Evolutionary conservation across 1,140 invertebrate genomes (phyloP).

Genomic region (Trichonephila clavata): DNA sequence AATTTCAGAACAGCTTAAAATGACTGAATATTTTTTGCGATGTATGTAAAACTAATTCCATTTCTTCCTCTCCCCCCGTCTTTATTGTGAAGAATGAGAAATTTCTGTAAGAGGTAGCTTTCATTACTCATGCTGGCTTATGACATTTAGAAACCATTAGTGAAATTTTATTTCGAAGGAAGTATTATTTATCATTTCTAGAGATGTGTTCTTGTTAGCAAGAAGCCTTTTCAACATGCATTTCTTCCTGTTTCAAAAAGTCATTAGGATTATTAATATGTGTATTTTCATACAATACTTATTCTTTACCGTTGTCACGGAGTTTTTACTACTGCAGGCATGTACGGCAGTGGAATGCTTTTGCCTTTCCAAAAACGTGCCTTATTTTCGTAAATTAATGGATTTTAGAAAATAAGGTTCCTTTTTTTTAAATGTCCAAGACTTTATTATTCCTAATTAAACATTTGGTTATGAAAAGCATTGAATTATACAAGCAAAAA

Average conservation of each 20-base stretch:
- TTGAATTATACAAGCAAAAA: neutral
- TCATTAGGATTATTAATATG: conserved; percentile 53
- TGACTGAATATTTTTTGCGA: conserved; percentile 24
- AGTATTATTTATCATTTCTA: conserved; percentile 42
- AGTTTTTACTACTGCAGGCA: neutral
- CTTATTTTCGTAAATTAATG: conserved; percentile 21
- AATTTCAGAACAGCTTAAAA: neutral
- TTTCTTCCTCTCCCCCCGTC: neutral
- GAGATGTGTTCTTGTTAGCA: conserved; percentile 54
- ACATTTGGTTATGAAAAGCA: neutral
- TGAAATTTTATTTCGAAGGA: conserved; percentile 20
- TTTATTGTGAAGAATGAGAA: conserved; percentile 7
- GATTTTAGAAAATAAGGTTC: neutral
- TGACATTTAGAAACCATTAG: conserved; percentile 49
- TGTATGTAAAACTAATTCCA: conserved; percentile 18
- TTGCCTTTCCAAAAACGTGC: neutral
- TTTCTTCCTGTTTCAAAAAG: conserved; percentile 12
- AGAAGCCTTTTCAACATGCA: conserved; percentile 14
- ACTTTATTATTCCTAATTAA: conserved; percentile 18
- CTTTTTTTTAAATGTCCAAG: neutral
- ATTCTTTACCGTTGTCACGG: conserved; percentile 1
- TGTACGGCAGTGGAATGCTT: neutral
- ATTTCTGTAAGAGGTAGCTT: conserved; percentile 16
- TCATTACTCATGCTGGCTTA: conserved; percentile 38
- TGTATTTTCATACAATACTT: conserved; percentile 11